Conservation (phyloP, 2,797 vertebrate genomes). For the Enteromius treurensis region DNA sequence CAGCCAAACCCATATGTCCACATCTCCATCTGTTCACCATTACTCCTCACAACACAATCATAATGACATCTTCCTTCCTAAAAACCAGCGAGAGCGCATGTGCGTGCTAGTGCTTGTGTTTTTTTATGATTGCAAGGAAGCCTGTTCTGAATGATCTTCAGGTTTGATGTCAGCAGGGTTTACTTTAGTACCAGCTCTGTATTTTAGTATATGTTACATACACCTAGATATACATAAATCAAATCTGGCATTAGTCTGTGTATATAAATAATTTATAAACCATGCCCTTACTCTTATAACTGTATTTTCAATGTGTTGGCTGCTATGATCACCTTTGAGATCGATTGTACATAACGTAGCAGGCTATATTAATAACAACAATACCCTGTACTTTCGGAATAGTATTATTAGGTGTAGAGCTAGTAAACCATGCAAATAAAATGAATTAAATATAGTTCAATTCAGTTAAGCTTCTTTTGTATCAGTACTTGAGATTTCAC, state of each 20-base stretch:
- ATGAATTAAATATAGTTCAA: too few species aligned
- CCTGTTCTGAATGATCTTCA: conserved; percentile 9
- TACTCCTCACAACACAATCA: conserved; percentile 17
- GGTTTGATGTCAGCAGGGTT: conserved; percentile 3
- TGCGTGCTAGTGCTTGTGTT: neutral
- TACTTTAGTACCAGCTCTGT: neutral
- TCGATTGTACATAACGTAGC: neutral
- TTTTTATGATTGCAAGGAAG: conserved; percentile 54
- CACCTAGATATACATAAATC: neutral
- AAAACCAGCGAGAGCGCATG: neutral
- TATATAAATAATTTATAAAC: neutral
- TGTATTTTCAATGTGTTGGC: neutral
- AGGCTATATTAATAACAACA: neutral
- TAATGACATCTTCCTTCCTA: conserved; percentile 20
- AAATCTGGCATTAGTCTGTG: neutral
- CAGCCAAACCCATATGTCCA: conserved; percentile 9
- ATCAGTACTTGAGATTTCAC: neutral
- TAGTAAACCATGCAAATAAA: neutral
- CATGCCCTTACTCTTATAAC: neutral
- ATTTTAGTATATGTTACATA: neutral
- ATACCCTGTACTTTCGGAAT: neutral
- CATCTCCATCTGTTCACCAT: conserved; percentile 34
- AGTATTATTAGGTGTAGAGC: neutral
- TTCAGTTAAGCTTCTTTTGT: neutral
- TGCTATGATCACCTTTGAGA: neutral